phyloP scores from a whole-genome alignment of 2,113 vertebrate species.

The Salminus brasiliensis region DNA sequence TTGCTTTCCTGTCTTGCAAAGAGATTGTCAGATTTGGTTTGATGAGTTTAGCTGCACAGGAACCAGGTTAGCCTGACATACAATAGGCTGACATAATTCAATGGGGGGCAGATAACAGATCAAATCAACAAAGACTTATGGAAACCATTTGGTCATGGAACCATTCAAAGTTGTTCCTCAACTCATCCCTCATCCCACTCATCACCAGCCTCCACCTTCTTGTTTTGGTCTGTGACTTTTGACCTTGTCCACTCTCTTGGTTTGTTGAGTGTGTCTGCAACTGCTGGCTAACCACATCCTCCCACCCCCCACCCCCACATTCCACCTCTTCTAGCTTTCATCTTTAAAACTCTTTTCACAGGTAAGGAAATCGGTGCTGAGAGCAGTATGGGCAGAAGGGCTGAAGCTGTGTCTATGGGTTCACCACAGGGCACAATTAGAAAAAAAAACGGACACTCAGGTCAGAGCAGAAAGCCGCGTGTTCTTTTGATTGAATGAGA shows the following conservation, averaged over 20 bases:
- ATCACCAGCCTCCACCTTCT: background rate
- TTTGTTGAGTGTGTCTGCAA: constrained; percentile 1
- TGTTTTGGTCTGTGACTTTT: background rate
- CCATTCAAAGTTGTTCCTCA: background rate
- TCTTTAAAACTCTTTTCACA: background rate
- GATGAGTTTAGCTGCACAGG: background rate
- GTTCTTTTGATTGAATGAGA: background rate
- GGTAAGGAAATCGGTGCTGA: background rate
- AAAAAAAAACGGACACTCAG: background rate
- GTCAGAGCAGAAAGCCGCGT: constrained; percentile 10
- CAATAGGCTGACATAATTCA: background rate
- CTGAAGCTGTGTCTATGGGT: background rate
- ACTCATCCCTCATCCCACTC: background rate
- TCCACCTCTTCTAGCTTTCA: background rate
- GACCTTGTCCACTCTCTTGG: constrained; percentile 14
- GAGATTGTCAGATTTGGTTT: background rate
- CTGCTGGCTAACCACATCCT: constrained; percentile 42
- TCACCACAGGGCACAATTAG: constrained; percentile 5
- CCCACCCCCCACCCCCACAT: background rate
- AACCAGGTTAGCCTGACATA: background rate
- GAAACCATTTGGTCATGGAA: constrained; percentile 11
- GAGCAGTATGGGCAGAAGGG: background rate
- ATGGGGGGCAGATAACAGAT: background rate
- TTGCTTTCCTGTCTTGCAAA: no score
- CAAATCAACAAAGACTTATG: background rate